phyloP scores from a whole-genome alignment of 2,888 invertebrate species.

The Ceramica pisi region DNA sequence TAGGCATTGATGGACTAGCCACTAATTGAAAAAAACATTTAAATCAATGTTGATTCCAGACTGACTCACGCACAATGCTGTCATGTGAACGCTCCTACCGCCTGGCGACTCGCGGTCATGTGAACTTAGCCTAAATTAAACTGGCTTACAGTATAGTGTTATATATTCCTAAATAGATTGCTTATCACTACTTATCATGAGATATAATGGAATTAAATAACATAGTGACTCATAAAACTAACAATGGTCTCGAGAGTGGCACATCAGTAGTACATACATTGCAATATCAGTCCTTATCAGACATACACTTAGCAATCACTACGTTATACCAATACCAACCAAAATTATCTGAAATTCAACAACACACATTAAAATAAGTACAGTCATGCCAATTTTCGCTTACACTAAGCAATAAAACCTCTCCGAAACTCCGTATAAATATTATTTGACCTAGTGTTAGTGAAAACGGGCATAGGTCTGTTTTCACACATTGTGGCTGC shows the following conservation, averaged over 20 bases:
- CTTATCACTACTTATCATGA: background rate
- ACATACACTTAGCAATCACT: background rate
- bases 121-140: too few relatives aligned
- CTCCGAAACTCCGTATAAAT: too few relatives aligned
- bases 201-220: background rate
- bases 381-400: background rate
- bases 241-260: background rate
- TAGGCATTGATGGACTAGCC: too few relatives aligned
- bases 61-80: too few relatives aligned
- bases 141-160: background rate
- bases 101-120: too few relatives aligned
- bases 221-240: background rate
- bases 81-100: too few relatives aligned
- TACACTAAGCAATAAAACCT: too few relatives aligned
- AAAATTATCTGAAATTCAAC: background rate
- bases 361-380: conserved; percentile 16
- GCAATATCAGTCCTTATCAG: background rate
- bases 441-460: too few relatives aligned
- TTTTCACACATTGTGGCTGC: too few relatives aligned
- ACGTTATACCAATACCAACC: background rate
- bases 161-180: background rate
- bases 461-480: too few relatives aligned
- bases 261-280: background rate
- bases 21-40: too few relatives aligned
- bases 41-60: too few relatives aligned